Evolutionary conservation across 2,113 vertebrate genomes (phyloP).

Genomic region (Rhineura floridana): DNA sequence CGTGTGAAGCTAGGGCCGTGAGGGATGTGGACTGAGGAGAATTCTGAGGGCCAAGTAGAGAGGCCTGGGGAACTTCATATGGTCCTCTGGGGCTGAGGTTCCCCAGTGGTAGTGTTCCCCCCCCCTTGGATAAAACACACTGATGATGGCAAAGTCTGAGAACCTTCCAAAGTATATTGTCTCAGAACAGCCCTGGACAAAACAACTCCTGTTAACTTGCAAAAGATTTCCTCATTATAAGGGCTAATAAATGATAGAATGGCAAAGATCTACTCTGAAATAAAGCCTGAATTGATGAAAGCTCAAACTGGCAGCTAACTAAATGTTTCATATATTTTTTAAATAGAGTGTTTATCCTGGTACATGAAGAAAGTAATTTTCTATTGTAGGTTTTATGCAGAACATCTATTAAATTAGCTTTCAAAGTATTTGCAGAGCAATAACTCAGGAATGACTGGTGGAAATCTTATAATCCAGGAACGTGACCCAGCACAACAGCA

Average conservation of each 20-base stretch:
- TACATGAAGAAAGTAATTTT: conserved; percentile 57
- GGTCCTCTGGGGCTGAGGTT: no score
- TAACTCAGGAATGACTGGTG: conserved; percentile 72
- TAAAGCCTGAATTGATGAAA: conserved; percentile 21
- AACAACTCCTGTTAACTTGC: conserved; percentile 1
- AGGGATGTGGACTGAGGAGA: no score
- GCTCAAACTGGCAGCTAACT: conserved; percentile 23
- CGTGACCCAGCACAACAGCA: conserved; percentile 79
- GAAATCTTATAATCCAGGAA: conserved; percentile 79
- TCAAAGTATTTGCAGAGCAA: conserved; percentile 75
- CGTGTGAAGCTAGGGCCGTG: no score
- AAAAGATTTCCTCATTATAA: conserved; percentile 1
- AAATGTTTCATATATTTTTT: conserved; percentile 33
- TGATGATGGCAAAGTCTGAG: not conserved
- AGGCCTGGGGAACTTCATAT: no score
- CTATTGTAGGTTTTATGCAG: conserved; percentile 45
- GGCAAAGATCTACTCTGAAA: conserved; percentile 43
- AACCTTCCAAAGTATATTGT: not conserved
- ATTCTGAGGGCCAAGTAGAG: no score
- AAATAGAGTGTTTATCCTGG: conserved; percentile 53
- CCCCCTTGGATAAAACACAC: not conserved
- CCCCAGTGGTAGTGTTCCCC: no score
- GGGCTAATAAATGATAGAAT: conserved; percentile 32
- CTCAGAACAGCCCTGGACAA: not conserved
- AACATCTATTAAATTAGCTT: conserved; percentile 70